Percentiles rank a stretch among this genome's conserved stretches.
phyloP scores from a whole-genome alignment of 2,888 invertebrate genomes.

The Microplitis deprimator region DNA sequence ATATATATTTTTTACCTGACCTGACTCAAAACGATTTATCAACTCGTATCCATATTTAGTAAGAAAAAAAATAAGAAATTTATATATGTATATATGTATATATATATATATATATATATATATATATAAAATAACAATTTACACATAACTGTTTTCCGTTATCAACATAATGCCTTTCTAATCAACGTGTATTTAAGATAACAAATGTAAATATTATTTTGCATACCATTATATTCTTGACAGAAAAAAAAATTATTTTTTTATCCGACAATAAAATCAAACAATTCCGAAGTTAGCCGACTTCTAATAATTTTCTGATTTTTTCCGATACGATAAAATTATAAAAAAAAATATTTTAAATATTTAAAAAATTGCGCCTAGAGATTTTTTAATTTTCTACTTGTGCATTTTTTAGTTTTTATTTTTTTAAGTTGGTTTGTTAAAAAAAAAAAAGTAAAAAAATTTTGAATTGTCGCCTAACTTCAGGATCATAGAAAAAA shows the following conservation, averaged over 20 bases:
- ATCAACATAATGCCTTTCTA: neutral
- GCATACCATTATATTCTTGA: neutral
- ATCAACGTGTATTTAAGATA: neutral
- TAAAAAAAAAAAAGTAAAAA: no score
- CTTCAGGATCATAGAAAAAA: neutral
- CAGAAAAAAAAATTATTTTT: no score
- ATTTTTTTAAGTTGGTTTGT: no score
- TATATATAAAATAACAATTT: conserved; percentile 12
- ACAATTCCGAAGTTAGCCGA: no score
- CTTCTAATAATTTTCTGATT: no score
- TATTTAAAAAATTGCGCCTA: neutral
- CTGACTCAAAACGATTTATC: neutral
- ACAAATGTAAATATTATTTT: neutral
- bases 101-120: neutral
- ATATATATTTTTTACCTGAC: neutral
- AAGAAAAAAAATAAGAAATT: neutral
- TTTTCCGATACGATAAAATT: neutral
- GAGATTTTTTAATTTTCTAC: no score
- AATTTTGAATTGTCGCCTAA: no score
- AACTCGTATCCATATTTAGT: neutral
- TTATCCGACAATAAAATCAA: no score
- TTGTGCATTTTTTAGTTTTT: no score
- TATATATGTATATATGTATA: neutral
- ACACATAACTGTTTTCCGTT: neutral
- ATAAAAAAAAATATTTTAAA: neutral